A percentile compares a stretch with the other conserved stretches of the same genome.
These are phyloP conservation scores for Rhopalosiphum maidis DNA, from an alignment of 1,140 invertebrate genomes.

Conservation along the genomic window DNA sequence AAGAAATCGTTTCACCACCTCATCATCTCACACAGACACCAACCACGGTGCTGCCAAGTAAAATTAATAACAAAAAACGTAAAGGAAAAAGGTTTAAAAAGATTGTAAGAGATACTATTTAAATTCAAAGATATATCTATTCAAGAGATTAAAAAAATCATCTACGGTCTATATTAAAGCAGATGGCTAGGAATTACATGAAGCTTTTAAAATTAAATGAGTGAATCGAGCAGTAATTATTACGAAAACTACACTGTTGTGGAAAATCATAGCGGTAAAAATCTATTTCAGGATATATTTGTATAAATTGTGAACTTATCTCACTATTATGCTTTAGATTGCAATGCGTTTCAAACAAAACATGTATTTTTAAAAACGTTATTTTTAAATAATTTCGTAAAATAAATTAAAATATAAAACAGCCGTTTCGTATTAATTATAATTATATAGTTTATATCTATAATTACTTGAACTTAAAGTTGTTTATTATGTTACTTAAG, in stretches of 20 bases:
- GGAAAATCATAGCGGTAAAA: background rate
- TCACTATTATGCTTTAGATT: background rate
- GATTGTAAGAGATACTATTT: background rate
- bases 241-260: background rate
- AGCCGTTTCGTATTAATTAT: too few species aligned
- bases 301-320: background rate
- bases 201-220: background rate
- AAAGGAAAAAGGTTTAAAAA: background rate
- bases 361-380: background rate
- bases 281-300: background rate
- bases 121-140: background rate
- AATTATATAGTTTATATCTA: background rate
- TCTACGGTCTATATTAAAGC: background rate
- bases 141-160: background rate
- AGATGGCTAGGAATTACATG: background rate
- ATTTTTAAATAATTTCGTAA: background rate
- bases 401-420: background rate
- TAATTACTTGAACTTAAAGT: background rate
- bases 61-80: background rate
- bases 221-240: background rate
- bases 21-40: background rate
- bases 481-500: background rate
- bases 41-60: background rate
- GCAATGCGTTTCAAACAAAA: background rate
- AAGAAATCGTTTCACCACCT: background rate